phyloP scores from a whole-genome alignment of 1,140 invertebrate genomes.

The Penaeus indicus region DNA sequence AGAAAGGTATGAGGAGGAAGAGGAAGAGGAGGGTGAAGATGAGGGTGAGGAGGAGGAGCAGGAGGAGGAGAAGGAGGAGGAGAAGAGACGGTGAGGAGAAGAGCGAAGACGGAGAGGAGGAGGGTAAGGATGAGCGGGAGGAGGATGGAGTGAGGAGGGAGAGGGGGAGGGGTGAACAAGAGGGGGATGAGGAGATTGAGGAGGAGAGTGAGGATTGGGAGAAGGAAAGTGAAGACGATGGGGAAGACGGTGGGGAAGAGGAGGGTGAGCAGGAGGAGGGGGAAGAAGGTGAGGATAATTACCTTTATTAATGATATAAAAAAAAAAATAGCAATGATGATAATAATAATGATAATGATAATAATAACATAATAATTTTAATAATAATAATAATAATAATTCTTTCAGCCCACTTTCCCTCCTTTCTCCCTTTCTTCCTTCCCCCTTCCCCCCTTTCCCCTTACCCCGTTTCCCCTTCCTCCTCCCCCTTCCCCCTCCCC shows the following conservation, averaged over 20 bases:
- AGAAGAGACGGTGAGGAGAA: neutral
- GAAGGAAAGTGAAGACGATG: neutral
- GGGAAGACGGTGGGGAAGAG: neutral
- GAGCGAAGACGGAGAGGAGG: neutral
- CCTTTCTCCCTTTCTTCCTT: neutral
- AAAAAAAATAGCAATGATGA: too few species aligned
- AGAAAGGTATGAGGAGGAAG: neutral
- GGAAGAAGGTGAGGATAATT: neutral
- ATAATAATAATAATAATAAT: too few species aligned
- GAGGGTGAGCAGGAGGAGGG: too few species aligned
- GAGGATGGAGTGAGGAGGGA: neutral
- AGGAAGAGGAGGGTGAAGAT: neutral
- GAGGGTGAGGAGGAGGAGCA: neutral
- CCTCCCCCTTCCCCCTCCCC: neutral
- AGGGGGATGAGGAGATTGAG: neutral
- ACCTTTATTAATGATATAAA: too few species aligned
- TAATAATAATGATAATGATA: too few species aligned
- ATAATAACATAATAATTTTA: too few species aligned
- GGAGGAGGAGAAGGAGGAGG: neutral
- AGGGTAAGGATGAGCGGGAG: neutral
- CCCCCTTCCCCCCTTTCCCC: neutral
- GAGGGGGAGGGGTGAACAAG: neutral
- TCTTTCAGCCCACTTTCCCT: neutral
- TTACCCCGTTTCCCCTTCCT: neutral
- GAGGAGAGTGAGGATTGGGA: too few species aligned